Evolutionary conservation across 2,113 vertebrate species (phyloP).

Genomic region (Heloderma charlesbogerti): DNA sequence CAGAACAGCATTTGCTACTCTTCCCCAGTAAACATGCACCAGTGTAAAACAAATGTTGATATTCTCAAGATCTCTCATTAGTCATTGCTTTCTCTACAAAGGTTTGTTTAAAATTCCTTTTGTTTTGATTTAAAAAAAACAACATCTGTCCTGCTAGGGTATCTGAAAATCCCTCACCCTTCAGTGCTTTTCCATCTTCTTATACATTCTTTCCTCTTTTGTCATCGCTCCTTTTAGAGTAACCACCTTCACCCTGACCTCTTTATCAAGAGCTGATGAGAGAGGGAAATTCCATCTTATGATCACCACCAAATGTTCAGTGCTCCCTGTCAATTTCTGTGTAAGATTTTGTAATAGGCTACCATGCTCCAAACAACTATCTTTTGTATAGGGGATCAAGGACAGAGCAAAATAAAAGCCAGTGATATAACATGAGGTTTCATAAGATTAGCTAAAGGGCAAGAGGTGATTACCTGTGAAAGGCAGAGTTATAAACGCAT

Average conservation of each 20-base stretch:
- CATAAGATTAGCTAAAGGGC: background rate
- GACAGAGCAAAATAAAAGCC: background rate
- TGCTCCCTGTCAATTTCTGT: background rate
- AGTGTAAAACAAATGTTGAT: background rate
- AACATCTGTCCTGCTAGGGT: no score
- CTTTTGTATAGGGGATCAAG: no score
- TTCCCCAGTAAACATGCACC: background rate
- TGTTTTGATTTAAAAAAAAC: no score
- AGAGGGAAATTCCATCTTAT: background rate
- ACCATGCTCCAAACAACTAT: background rate
- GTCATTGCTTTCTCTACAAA: no score
- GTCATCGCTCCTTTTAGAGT: background rate
- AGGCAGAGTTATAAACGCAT: constrained; percentile 50
- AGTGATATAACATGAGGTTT: no score
- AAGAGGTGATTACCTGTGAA: constrained; percentile 55
- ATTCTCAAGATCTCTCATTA: background rate
- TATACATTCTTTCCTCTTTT: background rate
- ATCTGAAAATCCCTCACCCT: background rate
- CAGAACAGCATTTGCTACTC: background rate
- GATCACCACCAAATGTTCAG: background rate
- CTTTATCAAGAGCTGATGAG: background rate
- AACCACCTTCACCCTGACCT: background rate
- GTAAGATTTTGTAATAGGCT: background rate
- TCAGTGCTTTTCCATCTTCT: background rate
- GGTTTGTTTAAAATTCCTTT: no score